Base-by-base conservation (phyloP, 2,113 vertebrate genomes). In the Oryzias curvinotus region DNA sequence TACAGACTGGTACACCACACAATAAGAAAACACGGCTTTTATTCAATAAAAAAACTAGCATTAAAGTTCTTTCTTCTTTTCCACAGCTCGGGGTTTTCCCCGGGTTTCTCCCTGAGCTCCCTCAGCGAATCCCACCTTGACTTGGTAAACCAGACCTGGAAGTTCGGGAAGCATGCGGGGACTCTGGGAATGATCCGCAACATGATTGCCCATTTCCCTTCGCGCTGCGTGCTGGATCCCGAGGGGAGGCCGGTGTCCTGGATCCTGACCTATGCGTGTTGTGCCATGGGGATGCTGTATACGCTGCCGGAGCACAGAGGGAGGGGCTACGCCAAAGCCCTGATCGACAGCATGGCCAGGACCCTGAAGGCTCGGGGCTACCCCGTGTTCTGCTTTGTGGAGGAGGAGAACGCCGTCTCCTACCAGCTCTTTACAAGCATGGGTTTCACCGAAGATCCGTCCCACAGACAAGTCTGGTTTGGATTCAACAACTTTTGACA, bases 281-380 rank as follows among this genome's bases (percentile, higher is more conserved):
- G 85, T 36, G 75, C 84, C 14, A 41, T 92, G 36, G 88, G 87
- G 7, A 72, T 90, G 42, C 41, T 93, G 49, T 86, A 90, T 47
- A 86, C 84, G 6, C 10, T 77, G 41, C 84, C 83, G 13, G 84
- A 89, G 72, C 81, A 91, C 78, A 85, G 90, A 59, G 56, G 81
- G 41, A 89, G 88, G 81, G 88, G 88, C 52, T 89, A 88, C 1
- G 90, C 91, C 56, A 91, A 88, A 76, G 54, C 82, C 14, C 26
- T 91, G 67, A 51, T 90, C 42, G 70, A 59, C 23, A 42, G 41
- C 49, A 69, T 91, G 77, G 81, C 89, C 21, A 84, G 66, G 57
- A 86, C 23, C 45, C 71, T 90, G n/a, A 63, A 75, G 14, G 52
- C 68, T 21, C 46, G 75, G 14, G 87, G 85, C 3, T 86, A 69